Base-by-base conservation (phyloP, 2,113 vertebrate species). In the Lepus timidus region DNA sequence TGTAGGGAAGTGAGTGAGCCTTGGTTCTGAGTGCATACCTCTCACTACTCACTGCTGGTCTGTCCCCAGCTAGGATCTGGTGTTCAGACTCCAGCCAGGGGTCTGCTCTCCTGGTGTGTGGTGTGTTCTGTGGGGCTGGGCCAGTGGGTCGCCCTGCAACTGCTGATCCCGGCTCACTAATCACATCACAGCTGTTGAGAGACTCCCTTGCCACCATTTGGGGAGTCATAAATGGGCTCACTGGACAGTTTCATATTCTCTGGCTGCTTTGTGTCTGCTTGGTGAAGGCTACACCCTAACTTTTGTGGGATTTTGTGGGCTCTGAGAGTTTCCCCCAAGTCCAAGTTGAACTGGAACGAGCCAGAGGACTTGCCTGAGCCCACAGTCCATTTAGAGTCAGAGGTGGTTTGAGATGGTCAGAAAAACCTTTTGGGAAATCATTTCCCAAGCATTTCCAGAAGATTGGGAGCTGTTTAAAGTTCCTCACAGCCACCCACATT, bases 1-100 rank as follows among this genome's bases (percentile, higher is more conserved):
- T 98, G 97, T 96, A 95, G 98, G 98, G 98, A 98, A 98, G 98
- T 58, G 96, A 98, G 97, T 93, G 96, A 98, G 97, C 96, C 97
- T 98, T 97, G 82, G 96, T 98, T 97, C 96, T 75, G 90, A 97
- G 96, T 96, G 86, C 90, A 97, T 98, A 96, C 98, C 97, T 98
- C 74, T 85, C 93, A 93, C 96, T 97, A 85, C 97, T 97, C 97
- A 97, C 80, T 96, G 82, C 91, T 97, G 20, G 55, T 97, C 96
- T 97, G 97, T 98, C 97, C 97, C 95, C 96, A 96, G 95, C 97
- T 94, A 93, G 96, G 96, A 96, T 94, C 97, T 95, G 95, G 36
- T 1, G 29, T 93, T 96, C n/a, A 0, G 83, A 95, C 95, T 94
- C 89, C 55, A 93, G 91, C 78, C 0, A 92, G 89, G 87, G 94